These are phyloP conservation scores for Mya arenaria DNA, from an alignment of 1,140 invertebrate species.

Conservation along the genomic window DNA sequence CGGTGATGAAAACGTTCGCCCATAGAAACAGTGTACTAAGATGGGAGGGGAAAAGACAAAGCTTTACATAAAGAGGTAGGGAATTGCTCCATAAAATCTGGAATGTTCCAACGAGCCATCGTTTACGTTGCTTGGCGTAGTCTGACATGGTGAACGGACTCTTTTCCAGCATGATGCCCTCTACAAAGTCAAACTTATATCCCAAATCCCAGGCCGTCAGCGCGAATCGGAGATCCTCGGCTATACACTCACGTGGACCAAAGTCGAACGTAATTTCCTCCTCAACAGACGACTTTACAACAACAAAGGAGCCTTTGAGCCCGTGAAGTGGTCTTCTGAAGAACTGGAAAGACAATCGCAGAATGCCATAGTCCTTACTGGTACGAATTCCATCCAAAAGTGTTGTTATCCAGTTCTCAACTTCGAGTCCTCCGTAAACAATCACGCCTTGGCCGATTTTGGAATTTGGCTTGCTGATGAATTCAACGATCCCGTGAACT, in stretches of 20 bases:
- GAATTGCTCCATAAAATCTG: constrained; percentile 22
- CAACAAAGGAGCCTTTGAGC: constrained; percentile 88
- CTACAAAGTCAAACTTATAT: constrained; percentile 79
- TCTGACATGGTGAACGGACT: constrained; percentile 96
- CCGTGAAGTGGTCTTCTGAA: constrained; percentile 97
- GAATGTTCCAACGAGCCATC: constrained; percentile 95
- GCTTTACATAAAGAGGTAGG: constrained; percentile 12
- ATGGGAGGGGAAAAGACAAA: not conserved
- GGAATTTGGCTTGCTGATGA: constrained; percentile 94
- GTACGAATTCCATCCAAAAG: constrained; percentile 97
- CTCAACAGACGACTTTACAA: constrained; percentile 91
- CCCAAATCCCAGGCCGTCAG: constrained; percentile 87
- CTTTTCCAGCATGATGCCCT: constrained; percentile 97
- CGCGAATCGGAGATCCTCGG: constrained; percentile 97
- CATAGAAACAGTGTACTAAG: constrained; percentile 2
- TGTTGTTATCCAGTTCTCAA: constrained; percentile 98
- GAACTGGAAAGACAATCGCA: constrained; percentile 94
- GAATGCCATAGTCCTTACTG: constrained; percentile 93
- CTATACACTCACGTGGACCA: constrained; percentile 95
- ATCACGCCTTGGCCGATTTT: constrained; percentile 98
- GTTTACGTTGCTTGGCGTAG: constrained; percentile 96
- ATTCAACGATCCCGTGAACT: constrained; percentile 94
- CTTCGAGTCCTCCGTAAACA: constrained; percentile 96
- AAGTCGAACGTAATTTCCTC: constrained; percentile 96
- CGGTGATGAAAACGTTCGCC: not conserved